Conservation (phyloP, 2,113 vertebrate species). For the Aythya baeri region DNA sequence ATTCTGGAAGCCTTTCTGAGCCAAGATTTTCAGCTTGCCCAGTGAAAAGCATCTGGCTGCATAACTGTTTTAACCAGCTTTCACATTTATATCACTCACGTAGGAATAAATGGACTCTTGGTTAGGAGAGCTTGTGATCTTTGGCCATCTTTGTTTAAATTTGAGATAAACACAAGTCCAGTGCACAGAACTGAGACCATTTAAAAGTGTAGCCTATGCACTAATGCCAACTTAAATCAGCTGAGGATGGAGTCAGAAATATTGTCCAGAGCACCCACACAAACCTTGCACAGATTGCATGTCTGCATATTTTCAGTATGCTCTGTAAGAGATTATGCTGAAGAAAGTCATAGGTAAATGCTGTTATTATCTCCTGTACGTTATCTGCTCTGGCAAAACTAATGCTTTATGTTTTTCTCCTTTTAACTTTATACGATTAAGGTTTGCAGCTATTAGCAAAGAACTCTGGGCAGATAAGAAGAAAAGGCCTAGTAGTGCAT, state of each 20-base stretch:
- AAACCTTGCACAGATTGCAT: background rate
- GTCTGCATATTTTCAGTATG: background rate
- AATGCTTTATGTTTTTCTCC: background rate
- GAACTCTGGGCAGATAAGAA: background rate
- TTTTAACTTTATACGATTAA: background rate
- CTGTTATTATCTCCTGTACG: background rate
- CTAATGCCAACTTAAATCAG: background rate
- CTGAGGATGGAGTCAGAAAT: background rate
- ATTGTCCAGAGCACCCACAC: slow-evolving; percentile 1
- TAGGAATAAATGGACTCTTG: background rate
- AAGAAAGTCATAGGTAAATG: slow-evolving; percentile 5
- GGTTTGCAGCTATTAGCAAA: background rate
- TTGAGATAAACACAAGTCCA: background rate
- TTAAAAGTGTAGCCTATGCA: background rate
- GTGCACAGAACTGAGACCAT: background rate
- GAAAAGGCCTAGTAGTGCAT: background rate
- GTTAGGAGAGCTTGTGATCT: background rate
- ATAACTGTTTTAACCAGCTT: background rate
- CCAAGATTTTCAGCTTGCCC: background rate
- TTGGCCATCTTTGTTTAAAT: background rate
- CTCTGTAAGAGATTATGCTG: background rate
- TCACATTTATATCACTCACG: background rate
- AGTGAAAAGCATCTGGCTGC: background rate
- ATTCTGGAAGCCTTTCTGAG: background rate
- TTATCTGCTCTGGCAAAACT: background rate